Percentiles rank a stretch among this genome's conserved stretches.
Conservation (phyloP, 2,888 invertebrate species). For the Eupeodes latifasciatus region DNA sequence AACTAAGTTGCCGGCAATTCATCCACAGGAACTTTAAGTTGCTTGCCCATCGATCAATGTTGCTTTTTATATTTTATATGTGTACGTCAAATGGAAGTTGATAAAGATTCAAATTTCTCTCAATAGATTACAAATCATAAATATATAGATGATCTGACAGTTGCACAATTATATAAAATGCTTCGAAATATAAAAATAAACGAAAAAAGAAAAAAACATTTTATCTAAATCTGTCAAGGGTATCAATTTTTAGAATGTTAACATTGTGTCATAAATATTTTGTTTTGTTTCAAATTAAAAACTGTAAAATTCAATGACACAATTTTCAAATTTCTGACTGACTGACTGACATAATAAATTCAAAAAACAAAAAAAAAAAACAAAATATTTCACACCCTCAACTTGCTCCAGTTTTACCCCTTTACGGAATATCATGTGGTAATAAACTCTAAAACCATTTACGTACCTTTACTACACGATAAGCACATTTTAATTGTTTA, state of each 20-base stretch:
- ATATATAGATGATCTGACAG: too few relatives aligned
- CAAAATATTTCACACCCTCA: slow-evolving; percentile 75
- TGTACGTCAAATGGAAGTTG: too few relatives aligned
- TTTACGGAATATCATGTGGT: slow-evolving; percentile 52
- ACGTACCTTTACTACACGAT: slow-evolving; percentile 61
- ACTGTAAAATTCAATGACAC: slow-evolving; percentile 30
- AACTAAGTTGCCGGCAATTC: too few relatives aligned
- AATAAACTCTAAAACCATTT: slow-evolving; percentile 65
- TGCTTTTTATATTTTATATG: too few relatives aligned
- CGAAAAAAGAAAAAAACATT: too few relatives aligned
- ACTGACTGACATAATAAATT: slow-evolving; percentile 81
- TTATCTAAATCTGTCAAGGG: slow-evolving; percentile 22
- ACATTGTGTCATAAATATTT: slow-evolving; percentile 13
- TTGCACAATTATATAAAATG: too few relatives aligned
- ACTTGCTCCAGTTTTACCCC: slow-evolving; percentile 66
- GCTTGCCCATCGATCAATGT: too few relatives aligned
- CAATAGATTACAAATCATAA: too few relatives aligned
- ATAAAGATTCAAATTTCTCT: too few relatives aligned
- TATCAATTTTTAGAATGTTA: slow-evolving; percentile 4
- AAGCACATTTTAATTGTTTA: slow-evolving; percentile 77
- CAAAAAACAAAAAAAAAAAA: slow-evolving; percentile 71
- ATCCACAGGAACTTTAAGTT: too few relatives aligned
- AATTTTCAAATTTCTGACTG: slow-evolving; percentile 43
- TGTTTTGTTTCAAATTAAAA: slow-evolving; percentile 18
- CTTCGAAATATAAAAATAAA: too few relatives aligned